A percentile compares a stretch with the other conserved stretches of the same genome.
Conservation (phyloP, 2,888 invertebrate genomes). For the Boloria euphrosyne region DNA sequence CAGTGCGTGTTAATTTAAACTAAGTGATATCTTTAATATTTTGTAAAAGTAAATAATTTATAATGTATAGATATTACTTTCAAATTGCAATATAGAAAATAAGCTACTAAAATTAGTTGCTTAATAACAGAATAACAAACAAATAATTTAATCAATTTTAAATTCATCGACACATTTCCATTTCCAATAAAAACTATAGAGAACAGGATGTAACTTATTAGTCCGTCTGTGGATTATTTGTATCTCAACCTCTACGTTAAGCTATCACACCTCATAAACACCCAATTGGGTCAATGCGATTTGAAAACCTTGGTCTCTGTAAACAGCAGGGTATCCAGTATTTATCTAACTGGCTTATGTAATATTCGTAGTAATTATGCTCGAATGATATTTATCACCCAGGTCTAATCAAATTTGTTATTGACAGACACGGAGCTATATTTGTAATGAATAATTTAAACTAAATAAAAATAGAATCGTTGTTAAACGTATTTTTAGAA, state of each 20-base stretch:
- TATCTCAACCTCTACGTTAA: constrained; percentile 29
- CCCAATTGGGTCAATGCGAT: constrained; percentile 70
- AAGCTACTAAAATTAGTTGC: no score
- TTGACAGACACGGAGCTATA: constrained; percentile 17
- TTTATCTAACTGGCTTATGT: constrained; percentile 73
- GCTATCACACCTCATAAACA: constrained; percentile 49
- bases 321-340: constrained; percentile 46
- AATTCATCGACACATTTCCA: no score
- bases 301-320: constrained; percentile 59
- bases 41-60: no score
- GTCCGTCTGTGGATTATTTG: background rate
- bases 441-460: constrained; percentile 3
- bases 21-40: no score
- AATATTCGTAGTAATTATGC: constrained; percentile 39
- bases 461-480: background rate
- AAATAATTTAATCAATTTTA: no score
- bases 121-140: no score
- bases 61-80: no score
- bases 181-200: background rate
- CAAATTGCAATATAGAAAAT: no score
- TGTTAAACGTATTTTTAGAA: no score
- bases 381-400: constrained; percentile 10
- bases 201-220: background rate
- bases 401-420: constrained; percentile 14
- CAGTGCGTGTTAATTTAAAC: no score